Conservation (phyloP, 2,888 invertebrate genomes). For the Uloborus plumipes region DNA sequence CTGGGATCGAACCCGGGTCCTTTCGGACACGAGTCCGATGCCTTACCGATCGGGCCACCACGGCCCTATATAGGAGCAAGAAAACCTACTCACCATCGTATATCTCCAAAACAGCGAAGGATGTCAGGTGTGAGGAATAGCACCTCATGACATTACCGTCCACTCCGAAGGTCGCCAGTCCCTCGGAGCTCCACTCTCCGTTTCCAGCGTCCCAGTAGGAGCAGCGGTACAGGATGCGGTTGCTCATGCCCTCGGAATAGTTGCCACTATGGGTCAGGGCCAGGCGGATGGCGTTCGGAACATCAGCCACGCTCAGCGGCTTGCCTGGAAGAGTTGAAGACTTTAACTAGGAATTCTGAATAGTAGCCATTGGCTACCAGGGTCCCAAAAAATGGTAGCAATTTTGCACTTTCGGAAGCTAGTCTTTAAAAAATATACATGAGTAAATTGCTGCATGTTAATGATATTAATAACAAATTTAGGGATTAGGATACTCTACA, state of each 20-base stretch:
- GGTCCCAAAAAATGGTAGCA: too few species aligned
- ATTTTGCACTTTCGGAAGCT: too few species aligned
- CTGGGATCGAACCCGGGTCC: too few species aligned
- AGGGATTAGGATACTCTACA: too few species aligned
- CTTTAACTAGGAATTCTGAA: too few species aligned
- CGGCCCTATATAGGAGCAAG: too few species aligned
- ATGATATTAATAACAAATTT: too few species aligned
- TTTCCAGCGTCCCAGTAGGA: slow-evolving; percentile 59
- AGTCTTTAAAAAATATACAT: too few species aligned
- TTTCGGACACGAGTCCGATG: too few species aligned
- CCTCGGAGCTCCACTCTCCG: slow-evolving; percentile 59
- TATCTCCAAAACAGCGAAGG: slow-evolving; percentile 53
- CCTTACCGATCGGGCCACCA: too few species aligned
- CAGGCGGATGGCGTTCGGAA: slow-evolving; percentile 29
- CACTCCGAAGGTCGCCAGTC: slow-evolving; percentile 50
- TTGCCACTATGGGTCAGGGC: slow-evolving; percentile 37
- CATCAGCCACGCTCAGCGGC: slow-evolving; percentile 15
- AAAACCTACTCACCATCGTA: slow-evolving; percentile 40
- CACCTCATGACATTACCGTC: slow-evolving; percentile 49
- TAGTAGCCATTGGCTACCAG: too few species aligned
- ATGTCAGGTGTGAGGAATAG: slow-evolving; percentile 48
- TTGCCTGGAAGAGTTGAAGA: slow-evolving; percentile 1
- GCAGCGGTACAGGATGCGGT: slow-evolving; percentile 51
- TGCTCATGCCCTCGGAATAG: slow-evolving; percentile 16
- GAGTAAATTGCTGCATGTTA: too few species aligned